These are phyloP conservation scores for Spisula subtruncata DNA, from an alignment of 2,888 invertebrate genomes.

Conservation along the genomic window DNA sequence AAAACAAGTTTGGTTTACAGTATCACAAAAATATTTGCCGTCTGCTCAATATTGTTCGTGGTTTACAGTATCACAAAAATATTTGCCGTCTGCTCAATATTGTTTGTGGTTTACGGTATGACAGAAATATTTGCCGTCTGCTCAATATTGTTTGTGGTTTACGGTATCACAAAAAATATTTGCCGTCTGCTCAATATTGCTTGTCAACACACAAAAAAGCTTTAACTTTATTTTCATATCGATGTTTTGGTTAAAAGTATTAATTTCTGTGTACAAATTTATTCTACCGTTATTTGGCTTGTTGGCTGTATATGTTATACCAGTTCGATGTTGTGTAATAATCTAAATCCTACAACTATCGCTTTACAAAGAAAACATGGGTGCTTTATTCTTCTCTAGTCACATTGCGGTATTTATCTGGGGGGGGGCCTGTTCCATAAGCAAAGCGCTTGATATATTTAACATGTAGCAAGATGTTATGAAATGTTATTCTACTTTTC, in stretches of 20 bases:
- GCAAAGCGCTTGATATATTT: too few species aligned
- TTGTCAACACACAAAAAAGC: background rate
- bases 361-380: background rate
- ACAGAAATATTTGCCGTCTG: background rate
- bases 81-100: background rate
- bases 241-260: slow-evolving; percentile 27
- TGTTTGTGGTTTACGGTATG: slow-evolving; percentile 24
- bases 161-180: slow-evolving; percentile 20
- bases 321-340: background rate
- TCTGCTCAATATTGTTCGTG: too few species aligned
- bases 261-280: background rate
- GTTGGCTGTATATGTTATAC: slow-evolving; percentile 4
- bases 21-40: slow-evolving; percentile 1
- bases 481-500: too few species aligned
- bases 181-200: background rate
- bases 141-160: too few species aligned
- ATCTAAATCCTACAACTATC: background rate
- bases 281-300: slow-evolving; percentile 1
- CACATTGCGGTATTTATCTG: too few species aligned
- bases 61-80: slow-evolving; percentile 24
- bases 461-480: too few species aligned
- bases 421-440: too few species aligned
- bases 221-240: background rate
- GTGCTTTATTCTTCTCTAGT: background rate
- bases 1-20: slow-evolving; percentile 26